A percentile compares a stretch with the other conserved stretches of the same genome.
Conservation (phyloP, 2,797 vertebrate genomes). For the Gastrophryne carolinensis region DNA sequence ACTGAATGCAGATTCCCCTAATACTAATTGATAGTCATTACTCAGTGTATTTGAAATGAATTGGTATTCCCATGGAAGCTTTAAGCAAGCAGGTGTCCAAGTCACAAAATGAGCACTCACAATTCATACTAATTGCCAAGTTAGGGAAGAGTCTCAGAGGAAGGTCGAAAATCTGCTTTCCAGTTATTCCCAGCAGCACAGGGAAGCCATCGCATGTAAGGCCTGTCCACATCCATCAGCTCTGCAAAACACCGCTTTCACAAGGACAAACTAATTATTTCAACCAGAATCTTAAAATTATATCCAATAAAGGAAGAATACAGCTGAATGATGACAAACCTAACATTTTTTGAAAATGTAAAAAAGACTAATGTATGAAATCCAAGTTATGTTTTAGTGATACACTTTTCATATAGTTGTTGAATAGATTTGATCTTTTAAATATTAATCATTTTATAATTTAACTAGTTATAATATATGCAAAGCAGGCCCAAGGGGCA, state of each 20-base stretch:
- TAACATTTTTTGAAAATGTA: no score
- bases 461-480: no score
- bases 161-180: constrained; percentile 2
- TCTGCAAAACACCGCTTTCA: constrained; percentile 10
- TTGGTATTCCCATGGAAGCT: constrained; percentile 42
- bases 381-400: no score
- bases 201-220: constrained; percentile 24
- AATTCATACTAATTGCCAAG: constrained; percentile 47
- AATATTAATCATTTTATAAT: no score
- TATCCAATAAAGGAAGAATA: no score
- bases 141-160: constrained; percentile 35
- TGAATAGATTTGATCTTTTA: no score
- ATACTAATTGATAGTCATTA: constrained; percentile 51
- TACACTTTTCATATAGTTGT: no score
- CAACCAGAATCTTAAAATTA: background rate
- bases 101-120: constrained; percentile 39
- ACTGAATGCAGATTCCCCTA: constrained; percentile 38
- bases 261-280: constrained; percentile 21
- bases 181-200: constrained; percentile 1
- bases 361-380: no score
- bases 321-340: no score
- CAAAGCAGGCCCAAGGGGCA: no score
- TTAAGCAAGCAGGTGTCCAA: constrained; percentile 47
- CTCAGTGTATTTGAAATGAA: constrained; percentile 45
- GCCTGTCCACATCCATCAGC: background rate